Conservation (phyloP, 2,888 invertebrate genomes). For the Achlya flavicornis region DNA sequence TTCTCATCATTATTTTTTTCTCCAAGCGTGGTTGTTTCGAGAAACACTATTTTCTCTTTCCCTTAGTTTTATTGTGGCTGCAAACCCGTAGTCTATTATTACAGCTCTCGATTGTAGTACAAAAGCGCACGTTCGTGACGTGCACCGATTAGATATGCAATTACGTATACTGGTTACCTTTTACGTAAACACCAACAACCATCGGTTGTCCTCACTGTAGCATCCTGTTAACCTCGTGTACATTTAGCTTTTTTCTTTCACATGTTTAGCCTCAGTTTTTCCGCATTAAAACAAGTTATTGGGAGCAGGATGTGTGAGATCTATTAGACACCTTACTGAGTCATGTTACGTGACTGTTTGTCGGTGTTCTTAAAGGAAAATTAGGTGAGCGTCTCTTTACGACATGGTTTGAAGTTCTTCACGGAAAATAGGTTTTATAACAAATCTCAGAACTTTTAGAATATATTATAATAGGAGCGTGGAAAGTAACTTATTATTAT, state of each 20-base stretch:
- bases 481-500: not conserved
- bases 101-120: constrained; percentile 11
- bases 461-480: not conserved
- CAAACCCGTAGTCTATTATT: not conserved
- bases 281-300: constrained; percentile 52
- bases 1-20: not conserved
- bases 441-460: no score
- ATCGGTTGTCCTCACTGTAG: constrained; percentile 57
- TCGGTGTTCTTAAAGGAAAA: constrained; percentile 23
- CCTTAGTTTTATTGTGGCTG: not conserved
- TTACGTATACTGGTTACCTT: constrained; percentile 41
- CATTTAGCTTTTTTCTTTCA: constrained; percentile 57
- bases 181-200: constrained; percentile 45
- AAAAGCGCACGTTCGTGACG: constrained; percentile 32
- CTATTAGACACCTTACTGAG: constrained; percentile 26
- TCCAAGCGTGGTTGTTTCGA: constrained; percentile 12
- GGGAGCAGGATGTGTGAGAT: constrained; percentile 40
- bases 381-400: constrained; percentile 31
- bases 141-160: constrained; percentile 20
- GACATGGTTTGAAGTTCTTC: constrained; percentile 17
- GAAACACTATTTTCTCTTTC: constrained; percentile 13
- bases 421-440: not conserved
- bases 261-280: constrained; percentile 50
- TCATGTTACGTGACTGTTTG: not conserved
- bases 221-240: constrained; percentile 69